Percentiles rank a stretch among this genome's conserved stretches.
Evolutionary conservation across 2,797 vertebrate genomes (phyloP).

Genomic region (Salmo trutta): DNA sequence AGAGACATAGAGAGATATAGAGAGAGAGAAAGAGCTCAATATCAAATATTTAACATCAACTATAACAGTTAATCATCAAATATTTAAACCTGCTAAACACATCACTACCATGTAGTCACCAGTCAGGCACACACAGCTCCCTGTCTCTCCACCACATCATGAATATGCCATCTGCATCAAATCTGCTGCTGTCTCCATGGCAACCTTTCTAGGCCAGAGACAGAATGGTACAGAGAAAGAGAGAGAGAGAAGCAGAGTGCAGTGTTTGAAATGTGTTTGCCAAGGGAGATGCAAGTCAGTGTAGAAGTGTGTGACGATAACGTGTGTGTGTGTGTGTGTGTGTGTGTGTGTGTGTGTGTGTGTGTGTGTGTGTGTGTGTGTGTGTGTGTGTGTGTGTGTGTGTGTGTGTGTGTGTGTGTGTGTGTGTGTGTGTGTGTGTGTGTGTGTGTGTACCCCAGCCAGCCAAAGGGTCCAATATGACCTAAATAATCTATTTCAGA

Average conservation of each 20-base stretch:
- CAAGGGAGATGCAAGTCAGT: not conserved
- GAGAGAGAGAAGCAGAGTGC: not conserved
- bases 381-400: too few relatives aligned
- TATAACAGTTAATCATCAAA: constrained; percentile 56
- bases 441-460: not conserved
- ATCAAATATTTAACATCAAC: constrained; percentile 7
- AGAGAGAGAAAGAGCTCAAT: too few relatives aligned
- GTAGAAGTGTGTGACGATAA: not conserved
- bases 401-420: too few relatives aligned
- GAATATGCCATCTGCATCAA: constrained; percentile 72
- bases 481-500: not conserved
- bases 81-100: constrained; percentile 56
- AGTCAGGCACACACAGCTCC: constrained; percentile 24
- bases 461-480: not conserved
- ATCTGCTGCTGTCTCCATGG: constrained; percentile 79
- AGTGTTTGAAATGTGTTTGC: not conserved
- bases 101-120: constrained; percentile 23
- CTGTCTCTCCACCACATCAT: constrained; percentile 65
- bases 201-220: constrained; percentile 76
- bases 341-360: too few relatives aligned
- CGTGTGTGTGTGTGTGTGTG: too few relatives aligned
- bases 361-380: too few relatives aligned
- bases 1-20: too few relatives aligned
- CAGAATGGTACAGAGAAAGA: constrained; percentile 34
- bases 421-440: too few relatives aligned